These are phyloP conservation scores for Phoebastria nigripes DNA, from an alignment of 2,797 vertebrate genomes.

Conservation along the genomic window DNA sequence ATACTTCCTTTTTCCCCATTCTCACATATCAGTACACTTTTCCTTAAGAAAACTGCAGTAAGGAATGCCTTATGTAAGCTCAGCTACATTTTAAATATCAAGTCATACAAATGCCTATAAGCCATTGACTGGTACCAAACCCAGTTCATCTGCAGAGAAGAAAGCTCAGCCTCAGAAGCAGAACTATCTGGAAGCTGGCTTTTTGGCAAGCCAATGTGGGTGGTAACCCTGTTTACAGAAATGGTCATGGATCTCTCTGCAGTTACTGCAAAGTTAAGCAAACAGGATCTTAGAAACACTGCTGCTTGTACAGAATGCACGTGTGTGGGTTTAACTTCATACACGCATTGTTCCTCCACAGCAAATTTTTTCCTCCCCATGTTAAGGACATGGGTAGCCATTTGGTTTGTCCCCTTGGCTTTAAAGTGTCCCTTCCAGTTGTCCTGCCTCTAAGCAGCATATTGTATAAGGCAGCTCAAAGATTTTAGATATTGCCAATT, in stretches of 20 bases:
- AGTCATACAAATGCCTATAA: neutral
- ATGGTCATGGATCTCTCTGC: neutral
- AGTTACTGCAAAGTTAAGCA: neutral
- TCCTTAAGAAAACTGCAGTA: neutral
- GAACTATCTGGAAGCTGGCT: neutral
- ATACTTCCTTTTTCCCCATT: neutral
- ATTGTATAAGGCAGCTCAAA: neutral
- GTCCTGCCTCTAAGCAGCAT: neutral
- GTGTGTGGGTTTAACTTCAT: neutral
- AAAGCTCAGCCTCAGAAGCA: neutral
- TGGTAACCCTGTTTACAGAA: slow-evolving; percentile 22
- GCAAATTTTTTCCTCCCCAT: neutral
- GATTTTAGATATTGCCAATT: neutral
- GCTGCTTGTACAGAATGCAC: neutral
- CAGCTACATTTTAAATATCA: neutral
- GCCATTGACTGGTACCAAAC: neutral
- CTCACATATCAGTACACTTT: neutral
- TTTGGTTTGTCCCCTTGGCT: neutral
- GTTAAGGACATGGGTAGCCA: neutral
- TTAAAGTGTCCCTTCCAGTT: neutral
- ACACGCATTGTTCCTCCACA: neutral
- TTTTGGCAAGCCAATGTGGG: slow-evolving; percentile 1
- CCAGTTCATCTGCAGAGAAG: neutral
- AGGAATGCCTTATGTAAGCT: neutral
- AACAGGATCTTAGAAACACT: neutral